Conservation (phyloP, 2,888 invertebrate species). For the Ferrisia virgata region DNA sequence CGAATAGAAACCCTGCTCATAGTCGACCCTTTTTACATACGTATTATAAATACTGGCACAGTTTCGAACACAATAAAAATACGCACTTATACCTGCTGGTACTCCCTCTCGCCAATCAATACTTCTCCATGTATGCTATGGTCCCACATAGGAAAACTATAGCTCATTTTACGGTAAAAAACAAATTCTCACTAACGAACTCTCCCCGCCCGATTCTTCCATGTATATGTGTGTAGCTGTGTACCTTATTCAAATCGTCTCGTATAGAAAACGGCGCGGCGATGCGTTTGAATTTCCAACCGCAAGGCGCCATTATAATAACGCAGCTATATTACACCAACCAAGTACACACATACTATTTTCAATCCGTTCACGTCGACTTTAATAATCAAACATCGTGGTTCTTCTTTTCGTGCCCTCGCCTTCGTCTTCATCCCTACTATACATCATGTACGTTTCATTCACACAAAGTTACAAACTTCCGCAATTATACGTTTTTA, state of each 20-base stretch:
- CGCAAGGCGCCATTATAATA: constrained; percentile 1
- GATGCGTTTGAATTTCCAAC: neutral
- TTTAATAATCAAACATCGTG: constrained; percentile 15
- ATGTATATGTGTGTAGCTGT: too few species aligned
- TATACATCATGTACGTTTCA: neutral
- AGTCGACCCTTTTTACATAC: neutral
- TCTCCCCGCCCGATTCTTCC: neutral
- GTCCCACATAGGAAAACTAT: neutral
- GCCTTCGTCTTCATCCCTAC: neutral
- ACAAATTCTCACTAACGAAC: neutral
- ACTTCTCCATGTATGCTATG: neutral
- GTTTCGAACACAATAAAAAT: neutral
- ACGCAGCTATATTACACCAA: neutral
- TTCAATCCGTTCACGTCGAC: constrained; percentile 22
- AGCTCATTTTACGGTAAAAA: constrained; percentile 10
- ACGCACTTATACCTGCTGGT: neutral
- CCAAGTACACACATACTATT: too few species aligned
- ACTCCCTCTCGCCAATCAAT: neutral
- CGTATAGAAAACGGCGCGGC: too few species aligned
- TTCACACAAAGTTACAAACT: neutral
- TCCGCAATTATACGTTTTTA: constrained; percentile 26
- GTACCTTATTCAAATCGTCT: neutral
- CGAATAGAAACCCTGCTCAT: neutral
- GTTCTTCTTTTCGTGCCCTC: neutral
- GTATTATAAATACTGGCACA: neutral